phyloP scores from a whole-genome alignment of 2,113 vertebrate species.

The Delphinus delphis region DNA sequence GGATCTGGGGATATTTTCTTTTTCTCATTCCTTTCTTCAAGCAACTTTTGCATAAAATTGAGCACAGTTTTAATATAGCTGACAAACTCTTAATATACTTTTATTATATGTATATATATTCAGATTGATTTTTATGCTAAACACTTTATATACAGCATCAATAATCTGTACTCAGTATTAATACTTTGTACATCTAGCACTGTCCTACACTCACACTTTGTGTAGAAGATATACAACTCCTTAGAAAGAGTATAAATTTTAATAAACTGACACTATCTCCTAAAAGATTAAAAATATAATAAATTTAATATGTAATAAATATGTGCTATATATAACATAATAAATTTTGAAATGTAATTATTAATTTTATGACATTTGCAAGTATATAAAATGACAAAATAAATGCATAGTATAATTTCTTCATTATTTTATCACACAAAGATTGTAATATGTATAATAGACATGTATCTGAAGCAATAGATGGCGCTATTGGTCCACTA shows the following conservation, averaged over 20 bases:
- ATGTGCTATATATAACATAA: neutral
- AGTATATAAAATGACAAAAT: neutral
- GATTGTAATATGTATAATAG: neutral
- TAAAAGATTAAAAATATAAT: neutral
- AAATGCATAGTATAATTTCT: neutral
- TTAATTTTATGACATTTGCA: neutral
- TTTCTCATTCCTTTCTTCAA: neutral
- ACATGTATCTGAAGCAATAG: neutral
- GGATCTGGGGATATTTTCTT: neutral
- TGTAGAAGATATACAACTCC: neutral
- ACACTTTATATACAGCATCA: neutral
- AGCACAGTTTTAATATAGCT: neutral
- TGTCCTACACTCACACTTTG: neutral
- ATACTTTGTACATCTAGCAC: neutral
- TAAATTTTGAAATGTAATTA: neutral
- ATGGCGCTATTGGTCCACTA: slow-evolving; percentile 1
- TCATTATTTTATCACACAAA: neutral
- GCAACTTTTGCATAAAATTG: neutral
- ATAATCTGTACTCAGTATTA: neutral
- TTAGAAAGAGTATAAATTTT: neutral
- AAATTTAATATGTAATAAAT: neutral
- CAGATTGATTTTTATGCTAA: neutral
- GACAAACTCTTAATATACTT: neutral
- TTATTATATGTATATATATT: neutral
- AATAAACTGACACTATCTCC: neutral